Evolutionary conservation across 1,140 invertebrate species (phyloP), one percentile per base, ranked within the genome.

Genomic region (Trichoplusia ni): DNA sequence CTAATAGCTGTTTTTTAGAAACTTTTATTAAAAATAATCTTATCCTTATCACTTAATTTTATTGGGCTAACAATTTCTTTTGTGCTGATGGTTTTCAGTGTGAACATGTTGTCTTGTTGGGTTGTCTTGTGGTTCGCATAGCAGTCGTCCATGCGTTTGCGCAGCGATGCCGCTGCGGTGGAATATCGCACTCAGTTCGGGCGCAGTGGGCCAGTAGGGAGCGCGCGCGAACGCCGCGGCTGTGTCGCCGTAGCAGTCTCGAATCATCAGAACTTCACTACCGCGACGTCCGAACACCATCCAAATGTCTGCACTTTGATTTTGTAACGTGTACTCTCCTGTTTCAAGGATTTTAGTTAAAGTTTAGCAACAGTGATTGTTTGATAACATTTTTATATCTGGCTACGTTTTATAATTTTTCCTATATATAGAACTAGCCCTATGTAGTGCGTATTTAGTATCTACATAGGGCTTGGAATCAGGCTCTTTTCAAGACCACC

Each of bases 291-390:
- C 68, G 53, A 51, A 60, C 33, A 71, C 2, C 13, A 14, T 47
- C 71, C 71, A 74, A 19, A 71, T 68, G 33, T 74, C 68, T 2
- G 68, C 68, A 13, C 42, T 65, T 21, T 63, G 60, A n/a, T 74
- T 47, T 31, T 66, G 61, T 7, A 74, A 11, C n/a, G 9, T 44
- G 19, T 67, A 61, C 5, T 64, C 23, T n/a, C 64, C 71, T 73
- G 64, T 13, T 27, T 29, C 11, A 6, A 37, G 33, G 2, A n/a
- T 35, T 35, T 9, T 11, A 35, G 33, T 9, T 35, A 35, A n/a
- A n/a, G n/a, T n/a, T n/a, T n/a, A n/a, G n/a, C n/a, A n/a, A n/a
- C n/a, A n/a, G n/a, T n/a, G n/a, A n/a, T n/a, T n/a, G n/a, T n/a
- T n/a, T n/a, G n/a, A n/a, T n/a, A n/a, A n/a, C n/a, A n/a, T n/a